phyloP scores from a whole-genome alignment of 2,113 vertebrate genomes.

The Pseudorhombus dupliciocellatus region DNA sequence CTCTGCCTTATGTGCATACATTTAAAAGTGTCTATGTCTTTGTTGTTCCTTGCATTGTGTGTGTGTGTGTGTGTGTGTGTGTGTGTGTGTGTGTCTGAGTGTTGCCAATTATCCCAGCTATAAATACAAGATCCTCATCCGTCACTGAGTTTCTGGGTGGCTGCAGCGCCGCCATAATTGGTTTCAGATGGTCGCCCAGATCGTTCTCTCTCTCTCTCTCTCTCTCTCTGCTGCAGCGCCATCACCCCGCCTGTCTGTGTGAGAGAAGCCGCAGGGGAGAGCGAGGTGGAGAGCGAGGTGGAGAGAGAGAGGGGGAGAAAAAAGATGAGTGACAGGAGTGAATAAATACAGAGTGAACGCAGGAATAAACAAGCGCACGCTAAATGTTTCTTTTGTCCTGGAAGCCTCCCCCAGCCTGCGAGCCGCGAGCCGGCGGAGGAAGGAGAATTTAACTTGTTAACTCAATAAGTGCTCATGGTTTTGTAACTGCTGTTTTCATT shows the following conservation, averaged over 20 bases:
- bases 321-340: constrained; percentile 88
- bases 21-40: constrained; percentile 69
- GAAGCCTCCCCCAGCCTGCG: constrained; percentile 44
- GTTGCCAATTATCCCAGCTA: constrained; percentile 99
- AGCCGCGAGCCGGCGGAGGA: constrained; percentile 17
- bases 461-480: constrained; percentile 39
- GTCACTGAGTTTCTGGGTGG: constrained; percentile 98
- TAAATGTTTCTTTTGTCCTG: constrained; percentile 77
- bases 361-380: constrained; percentile 82
- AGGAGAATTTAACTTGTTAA: constrained; percentile 51
- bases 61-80: constrained; percentile 37
- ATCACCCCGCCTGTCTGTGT: constrained; percentile 86
- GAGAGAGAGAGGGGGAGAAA: constrained; percentile 35
- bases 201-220: constrained; percentile 70
- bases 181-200: constrained; percentile 93
- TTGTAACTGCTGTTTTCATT: constrained; percentile 39
- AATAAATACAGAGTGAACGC: constrained; percentile 82
- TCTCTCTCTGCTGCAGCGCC: constrained; percentile 80
- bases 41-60: constrained; percentile 49
- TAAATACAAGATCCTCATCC: constrained; percentile 96
- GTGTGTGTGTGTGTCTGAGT: constrained; percentile 89
- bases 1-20: constrained; percentile 52
- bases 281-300: constrained; percentile 65
- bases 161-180: constrained; percentile 94
- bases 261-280: constrained; percentile 81